These are phyloP conservation scores for Phortica variegata DNA, from an alignment of 1,140 invertebrate species.

Conservation along the genomic window DNA sequence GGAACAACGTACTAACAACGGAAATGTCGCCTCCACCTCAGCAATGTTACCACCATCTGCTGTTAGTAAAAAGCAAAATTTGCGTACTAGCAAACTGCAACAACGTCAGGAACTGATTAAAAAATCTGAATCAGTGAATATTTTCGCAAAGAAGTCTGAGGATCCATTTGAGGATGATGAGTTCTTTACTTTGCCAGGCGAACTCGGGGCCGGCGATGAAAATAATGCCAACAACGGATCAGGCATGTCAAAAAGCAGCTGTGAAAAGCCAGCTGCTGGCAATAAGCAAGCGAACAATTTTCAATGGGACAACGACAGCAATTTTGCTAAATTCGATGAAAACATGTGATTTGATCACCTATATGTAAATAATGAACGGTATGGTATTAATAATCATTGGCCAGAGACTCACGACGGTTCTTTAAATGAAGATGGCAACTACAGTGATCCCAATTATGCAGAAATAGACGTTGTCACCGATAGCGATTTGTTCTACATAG, in stretches of 20 bases:
- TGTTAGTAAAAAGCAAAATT: conserved; percentile 39
- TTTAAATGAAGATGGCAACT: conserved; percentile 12
- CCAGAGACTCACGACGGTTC: neutral
- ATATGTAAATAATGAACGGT: conserved; percentile 29
- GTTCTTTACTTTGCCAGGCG: conserved; percentile 67
- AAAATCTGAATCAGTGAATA: conserved; percentile 85
- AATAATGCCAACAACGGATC: no score
- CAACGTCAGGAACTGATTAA: conserved; percentile 64
- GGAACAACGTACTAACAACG: conserved; percentile 3
- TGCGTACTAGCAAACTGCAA: conserved; percentile 40
- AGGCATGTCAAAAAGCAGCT: conserved; percentile 6
- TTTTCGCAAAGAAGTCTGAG: conserved; percentile 73
- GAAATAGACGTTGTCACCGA: conserved; percentile 51
- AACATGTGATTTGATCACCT: conserved; percentile 57
- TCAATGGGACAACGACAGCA: conserved; percentile 49
- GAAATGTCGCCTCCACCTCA: neutral
- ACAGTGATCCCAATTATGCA: conserved; percentile 36
- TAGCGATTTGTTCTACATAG: conserved; percentile 40
- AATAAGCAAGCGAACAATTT: conserved; percentile 27
- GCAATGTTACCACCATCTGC: conserved; percentile 15
- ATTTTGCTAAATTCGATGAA: conserved; percentile 58
- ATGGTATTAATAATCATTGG: no score
- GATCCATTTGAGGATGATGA: conserved; percentile 87
- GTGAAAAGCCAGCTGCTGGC: conserved; percentile 3
- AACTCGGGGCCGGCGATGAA: conserved; percentile 5